Evolutionary conservation across 1,140 invertebrate genomes (phyloP), one percentile per base, ranked within the genome.

Genomic region (Andrena cerasifolii): DNA sequence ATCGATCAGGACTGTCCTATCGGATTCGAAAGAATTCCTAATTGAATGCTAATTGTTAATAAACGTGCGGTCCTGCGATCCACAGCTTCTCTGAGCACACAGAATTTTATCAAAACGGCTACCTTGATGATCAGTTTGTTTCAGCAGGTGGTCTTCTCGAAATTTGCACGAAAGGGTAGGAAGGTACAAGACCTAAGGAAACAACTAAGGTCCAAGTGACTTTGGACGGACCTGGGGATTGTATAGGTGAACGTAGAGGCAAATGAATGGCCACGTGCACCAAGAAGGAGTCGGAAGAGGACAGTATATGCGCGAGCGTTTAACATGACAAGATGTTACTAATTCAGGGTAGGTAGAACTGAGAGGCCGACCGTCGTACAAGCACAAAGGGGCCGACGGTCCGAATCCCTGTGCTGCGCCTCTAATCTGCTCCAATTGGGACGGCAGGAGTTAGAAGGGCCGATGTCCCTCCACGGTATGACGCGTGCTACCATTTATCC

Each of bases 401-500:
- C 75, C 86, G 90, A 91, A 91, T 90, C 90, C 90, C 90, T 88
- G 87, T 89, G 83, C 84, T 36, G 83, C 86, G 83, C 87, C 87
- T 90, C 86, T 92, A 90, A 90, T 90, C 88, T 87, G 85, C 88
- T 88, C 76, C 89, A 91, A 91, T 91, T 92, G 90, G 90, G 86
- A 85, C 87, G 89, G 80, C 75, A 82, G 80, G 79, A 84, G 78
- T 72, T 84, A 86, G 86, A 90, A 85, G 86, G 86, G 75, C 85
- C 80, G 76, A 86, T 84, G 86, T 87, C 82, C 79, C 70, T 84
- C 78, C 86, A 68, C 67, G 74, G 85, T 82, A 91, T 90, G 89
- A 91, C 91, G 90, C 91, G 91, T 91, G 91, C 90, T 91, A 88
- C 89, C 89, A 91, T 92, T 92, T 91, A 91, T 91, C 84, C 90